Conservation (phyloP, 2,888 invertebrate genomes). For the Drosophila subquinaria region DNA sequence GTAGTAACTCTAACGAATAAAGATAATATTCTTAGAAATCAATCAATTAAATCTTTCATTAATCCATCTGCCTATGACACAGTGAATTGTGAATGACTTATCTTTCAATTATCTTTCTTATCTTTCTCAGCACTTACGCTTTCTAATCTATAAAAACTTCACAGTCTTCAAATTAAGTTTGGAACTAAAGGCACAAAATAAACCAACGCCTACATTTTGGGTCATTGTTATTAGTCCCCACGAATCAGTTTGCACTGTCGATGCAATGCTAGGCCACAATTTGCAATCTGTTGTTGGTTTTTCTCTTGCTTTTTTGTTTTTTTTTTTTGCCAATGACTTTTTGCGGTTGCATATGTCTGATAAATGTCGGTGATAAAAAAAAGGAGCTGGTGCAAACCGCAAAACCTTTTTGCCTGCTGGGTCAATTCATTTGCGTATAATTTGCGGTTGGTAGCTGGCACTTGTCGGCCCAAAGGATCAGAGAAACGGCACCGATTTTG, state of each 20-base stretch:
- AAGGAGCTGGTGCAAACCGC: conserved; percentile 57
- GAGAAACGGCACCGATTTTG: conserved; percentile 55
- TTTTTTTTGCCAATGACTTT: conserved; percentile 31
- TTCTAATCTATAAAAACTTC: conserved; percentile 8
- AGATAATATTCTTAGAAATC: too few relatives aligned
- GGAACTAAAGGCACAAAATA: not conserved
- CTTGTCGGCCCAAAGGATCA: conserved; percentile 67
- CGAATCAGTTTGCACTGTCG: conserved; percentile 1
- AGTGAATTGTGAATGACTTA: not conserved
- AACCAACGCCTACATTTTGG: conserved; percentile 15
- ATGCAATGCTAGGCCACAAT: conserved; percentile 41
- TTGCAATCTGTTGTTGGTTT: conserved; percentile 64
- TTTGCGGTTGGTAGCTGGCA: conserved; percentile 69
- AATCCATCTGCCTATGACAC: not conserved
- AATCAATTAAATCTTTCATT: not conserved
- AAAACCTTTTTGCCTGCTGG: conserved; percentile 58
- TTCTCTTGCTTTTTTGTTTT: not conserved
- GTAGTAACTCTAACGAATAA: too few relatives aligned
- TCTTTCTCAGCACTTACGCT: not conserved
- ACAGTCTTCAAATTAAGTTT: not conserved
- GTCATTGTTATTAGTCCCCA: conserved; percentile 10
- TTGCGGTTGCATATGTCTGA: conserved; percentile 46
- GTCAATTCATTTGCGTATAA: conserved; percentile 76
- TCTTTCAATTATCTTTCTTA: not conserved
- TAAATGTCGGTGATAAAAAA: conserved; percentile 14